A percentile compares a stretch with the other conserved stretches of the same genome.
Evolutionary conservation across 2,113 vertebrate genomes (phyloP).

Genomic region (human (Homo sapiens)): DNA sequence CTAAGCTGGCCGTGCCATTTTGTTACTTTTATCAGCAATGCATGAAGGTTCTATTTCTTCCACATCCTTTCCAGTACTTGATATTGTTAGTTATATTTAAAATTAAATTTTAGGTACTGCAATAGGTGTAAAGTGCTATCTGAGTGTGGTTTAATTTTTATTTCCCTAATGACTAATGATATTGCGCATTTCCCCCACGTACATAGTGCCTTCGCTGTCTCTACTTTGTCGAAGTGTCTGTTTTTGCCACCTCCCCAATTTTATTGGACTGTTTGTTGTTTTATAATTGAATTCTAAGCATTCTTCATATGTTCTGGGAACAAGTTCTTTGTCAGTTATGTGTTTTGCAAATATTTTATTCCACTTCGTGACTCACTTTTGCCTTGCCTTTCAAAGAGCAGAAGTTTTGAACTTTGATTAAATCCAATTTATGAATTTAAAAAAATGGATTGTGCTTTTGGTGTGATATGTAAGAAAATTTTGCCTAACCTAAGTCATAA

Average conservation of each 20-base stretch:
- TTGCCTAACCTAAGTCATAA: background rate
- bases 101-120: background rate
- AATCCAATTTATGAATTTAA: background rate
- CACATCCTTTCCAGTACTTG: background rate
- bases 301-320: background rate
- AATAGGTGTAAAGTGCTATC: background rate
- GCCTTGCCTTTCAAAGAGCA: background rate
- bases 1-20: background rate
- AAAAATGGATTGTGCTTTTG: background rate
- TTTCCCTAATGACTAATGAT: background rate
- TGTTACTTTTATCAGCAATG: background rate
- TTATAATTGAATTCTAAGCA: background rate
- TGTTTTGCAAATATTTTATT: background rate
- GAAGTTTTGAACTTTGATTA: background rate
- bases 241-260: background rate
- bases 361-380: background rate
- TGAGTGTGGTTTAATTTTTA: background rate
- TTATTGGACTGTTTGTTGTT: background rate
- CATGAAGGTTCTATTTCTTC: background rate
- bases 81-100: background rate
- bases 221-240: background rate
- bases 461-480: background rate
- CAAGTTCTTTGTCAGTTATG: background rate
- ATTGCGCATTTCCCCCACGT: background rate
- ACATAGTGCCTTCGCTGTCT: background rate